These are phyloP conservation scores for Odontomyia ornata DNA, from an alignment of 2,888 invertebrate species.

Conservation along the genomic window DNA sequence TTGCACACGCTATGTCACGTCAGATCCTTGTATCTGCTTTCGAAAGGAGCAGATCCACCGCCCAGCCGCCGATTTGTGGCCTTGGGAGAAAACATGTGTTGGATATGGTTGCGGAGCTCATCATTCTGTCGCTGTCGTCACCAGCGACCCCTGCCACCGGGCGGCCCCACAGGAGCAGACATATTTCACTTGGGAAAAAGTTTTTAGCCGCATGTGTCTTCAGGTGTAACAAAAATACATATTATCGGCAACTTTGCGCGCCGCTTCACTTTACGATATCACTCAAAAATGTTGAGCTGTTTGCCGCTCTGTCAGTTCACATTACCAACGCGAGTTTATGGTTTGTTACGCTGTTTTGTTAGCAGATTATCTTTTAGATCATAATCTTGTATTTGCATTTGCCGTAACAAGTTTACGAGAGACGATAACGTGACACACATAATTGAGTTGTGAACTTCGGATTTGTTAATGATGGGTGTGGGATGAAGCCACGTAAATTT, in stretches of 20 bases:
- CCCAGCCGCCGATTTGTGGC: not conserved
- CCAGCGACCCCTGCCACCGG: not conserved
- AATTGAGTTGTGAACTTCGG: slow-evolving; percentile 30
- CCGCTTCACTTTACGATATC: slow-evolving; percentile 20
- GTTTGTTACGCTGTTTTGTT: slow-evolving; percentile 22
- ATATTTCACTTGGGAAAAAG: slow-evolving; percentile 14
- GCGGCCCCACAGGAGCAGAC: not conserved
- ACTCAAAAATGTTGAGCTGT: slow-evolving; percentile 2
- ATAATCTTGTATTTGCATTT: slow-evolving; percentile 29
- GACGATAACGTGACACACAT: slow-evolving; percentile 32
- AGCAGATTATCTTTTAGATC: slow-evolving; percentile 36
- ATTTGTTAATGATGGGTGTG: not conserved
- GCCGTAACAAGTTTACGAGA: slow-evolving; percentile 16
- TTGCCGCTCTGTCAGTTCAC: slow-evolving; percentile 20
- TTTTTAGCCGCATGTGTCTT: slow-evolving; percentile 21
- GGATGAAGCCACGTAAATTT: not conserved
- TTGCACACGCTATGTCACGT: not conserved
- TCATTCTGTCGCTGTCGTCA: not conserved
- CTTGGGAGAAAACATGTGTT: not conserved
- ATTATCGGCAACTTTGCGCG: slow-evolving; percentile 24
- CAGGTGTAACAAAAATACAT: slow-evolving; percentile 25
- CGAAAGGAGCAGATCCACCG: not conserved
- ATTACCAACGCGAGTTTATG: not conserved
- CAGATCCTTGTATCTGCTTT: not conserved
- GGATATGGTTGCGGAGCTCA: not conserved